Evolutionary conservation across 2,113 vertebrate species (phyloP), one percentile per base, ranked within the genome.

Genomic region (Semnopithecus entellus): DNA sequence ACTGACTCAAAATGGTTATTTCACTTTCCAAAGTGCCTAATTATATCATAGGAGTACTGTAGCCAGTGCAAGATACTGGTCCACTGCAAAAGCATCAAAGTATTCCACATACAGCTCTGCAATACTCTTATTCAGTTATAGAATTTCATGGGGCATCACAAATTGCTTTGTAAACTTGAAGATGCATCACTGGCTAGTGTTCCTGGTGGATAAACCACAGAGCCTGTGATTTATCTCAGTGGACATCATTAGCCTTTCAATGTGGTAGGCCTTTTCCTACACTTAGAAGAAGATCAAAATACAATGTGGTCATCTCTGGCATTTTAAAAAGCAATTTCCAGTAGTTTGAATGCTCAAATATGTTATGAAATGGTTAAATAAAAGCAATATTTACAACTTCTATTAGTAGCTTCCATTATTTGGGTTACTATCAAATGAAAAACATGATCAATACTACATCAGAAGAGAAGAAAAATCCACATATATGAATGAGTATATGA

Each of bases 391-490:
- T 94, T 97, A 86, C 22, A 95, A 70, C 50, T 96, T 64, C 82
- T 48, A 27, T 92, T 78, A 97, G 95, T 45, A 55, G 96, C 78
- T 98, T 91, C 45, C 86, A 88, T 82, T 88, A 88, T 88, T 83
- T 90, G 45, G 43, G 95, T 91, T 86, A 91, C 70, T 96, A 96
- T 73, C 91, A 97, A 97, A 97, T 6, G 40, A 88, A 94, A 93
- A 90, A 6, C 70, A 92, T 92, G 91, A 97, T 97, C 95, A 68
- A 92, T 90, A 97, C 73, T 92, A 45, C 40, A 93, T 78, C 87
- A 84, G 84, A 73, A 98, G 94, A 98, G 93, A 96, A 89, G 68
- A 76, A 38, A 98, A 98, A 97, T 95, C 64, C 90, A 96, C 91
- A 76, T 32, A 68, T 23, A 90, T 23, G 96, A 97, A 95, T 45